Evolutionary conservation across 2,113 vertebrate species (phyloP), one percentile per base, ranked within the genome.

Genomic region (Seriola rivoliana): DNA sequence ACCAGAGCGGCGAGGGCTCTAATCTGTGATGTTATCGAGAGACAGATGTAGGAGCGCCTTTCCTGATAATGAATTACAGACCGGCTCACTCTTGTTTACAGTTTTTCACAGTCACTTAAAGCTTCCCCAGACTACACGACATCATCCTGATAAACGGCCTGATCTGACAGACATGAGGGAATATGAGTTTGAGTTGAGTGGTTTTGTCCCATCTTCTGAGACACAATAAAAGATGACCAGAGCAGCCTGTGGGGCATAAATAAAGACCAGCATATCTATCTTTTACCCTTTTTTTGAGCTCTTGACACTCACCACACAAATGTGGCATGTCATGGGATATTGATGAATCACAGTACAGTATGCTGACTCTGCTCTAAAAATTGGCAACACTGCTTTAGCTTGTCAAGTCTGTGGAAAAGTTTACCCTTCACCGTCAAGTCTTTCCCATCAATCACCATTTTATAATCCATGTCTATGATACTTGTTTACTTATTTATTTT

Each of bases 1-100:
- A 76, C 78, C 82, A 42, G 59, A 75, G 88, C 84, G 79, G 80
- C 34, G 11, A 84, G 55, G 67, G 66, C 73, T 81, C 66, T 90
- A 82, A 92, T 92, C 85, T 82, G 74, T 82, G 84, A 88, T 88
- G 75, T 66, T 86, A 91, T 91, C 85, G 11, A 66, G 85, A 77
- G 84, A 81, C 80, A 88, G 85, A 93, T 91, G 86, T 78, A 73
- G 77, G 81, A 68, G 84, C 81, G 62, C 54, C 32, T 75, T 72
- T 66, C 58, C 74, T 84, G 84, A 91, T 92, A 88, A 89, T 86
- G 88, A 88, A 32, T 84, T 85, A 74, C 74, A 84, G 75, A 72
- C 81, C 62, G 40, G 71, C 66, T 89, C 82, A 69, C 80, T 84
- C 69, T 74, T 88, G 78, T 88, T 92, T 88, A 89, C 71, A 36